A percentile compares a stretch with the other conserved stretches of the same genome.
Conservation (phyloP, 2,797 vertebrate genomes). For the Epinephelus malabaricus region DNA sequence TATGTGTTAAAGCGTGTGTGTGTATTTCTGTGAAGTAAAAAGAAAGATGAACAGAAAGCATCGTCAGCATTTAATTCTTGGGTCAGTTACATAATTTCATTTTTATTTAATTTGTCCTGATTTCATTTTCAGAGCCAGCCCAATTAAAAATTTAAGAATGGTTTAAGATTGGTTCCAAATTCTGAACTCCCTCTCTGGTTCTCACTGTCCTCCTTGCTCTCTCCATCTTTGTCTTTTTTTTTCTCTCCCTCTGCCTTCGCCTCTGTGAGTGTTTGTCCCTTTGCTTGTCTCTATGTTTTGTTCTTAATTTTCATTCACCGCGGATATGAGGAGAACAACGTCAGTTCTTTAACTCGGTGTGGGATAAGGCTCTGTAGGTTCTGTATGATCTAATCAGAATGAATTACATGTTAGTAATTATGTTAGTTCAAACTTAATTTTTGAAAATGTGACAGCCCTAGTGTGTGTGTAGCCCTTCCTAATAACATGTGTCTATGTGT, state of each 20-base stretch:
- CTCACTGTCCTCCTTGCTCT: background rate
- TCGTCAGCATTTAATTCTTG: conserved; percentile 8
- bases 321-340: background rate
- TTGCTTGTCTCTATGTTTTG: background rate
- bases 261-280: background rate
- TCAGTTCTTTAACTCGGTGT: background rate
- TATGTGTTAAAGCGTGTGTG: background rate
- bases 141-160: conserved; percentile 41
- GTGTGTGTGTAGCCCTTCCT: background rate
- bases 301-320: background rate
- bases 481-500: conserved; percentile 1
- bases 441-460: background rate
- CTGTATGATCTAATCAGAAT: background rate
- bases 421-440: background rate
- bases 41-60: background rate
- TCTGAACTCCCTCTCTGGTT: conserved; percentile 17
- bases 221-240: background rate
- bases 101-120: conserved; percentile 57
- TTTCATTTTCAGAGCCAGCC: conserved; percentile 34
- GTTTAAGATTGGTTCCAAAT: conserved; percentile 16
- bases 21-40: background rate
- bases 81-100: conserved; percentile 42
- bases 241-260: background rate
- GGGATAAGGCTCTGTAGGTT: background rate
- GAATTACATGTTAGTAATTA: background rate